These are phyloP conservation scores for Podarcis raffonei DNA, from an alignment of 2,113 vertebrate genomes.

Conservation along the genomic window DNA sequence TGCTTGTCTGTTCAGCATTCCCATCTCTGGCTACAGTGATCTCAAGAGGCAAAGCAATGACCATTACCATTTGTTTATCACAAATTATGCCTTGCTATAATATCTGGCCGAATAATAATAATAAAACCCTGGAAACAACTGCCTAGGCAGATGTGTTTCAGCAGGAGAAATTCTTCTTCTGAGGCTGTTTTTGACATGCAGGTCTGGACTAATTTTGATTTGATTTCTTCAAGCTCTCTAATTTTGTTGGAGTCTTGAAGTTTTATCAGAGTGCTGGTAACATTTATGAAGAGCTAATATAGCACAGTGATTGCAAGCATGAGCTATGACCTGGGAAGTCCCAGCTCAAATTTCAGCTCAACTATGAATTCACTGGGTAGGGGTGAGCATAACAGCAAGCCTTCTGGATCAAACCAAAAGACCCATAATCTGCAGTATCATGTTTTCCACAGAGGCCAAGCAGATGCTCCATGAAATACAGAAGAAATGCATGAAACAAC, in stretches of 20 bases:
- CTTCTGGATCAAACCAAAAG: not conserved
- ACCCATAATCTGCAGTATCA: not conserved
- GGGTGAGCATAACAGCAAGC: not conserved
- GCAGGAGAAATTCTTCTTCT: not conserved
- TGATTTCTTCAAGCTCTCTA: not conserved
- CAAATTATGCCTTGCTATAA: not conserved
- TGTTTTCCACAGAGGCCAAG: not conserved
- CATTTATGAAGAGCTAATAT: not conserved
- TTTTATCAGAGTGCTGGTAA: not conserved
- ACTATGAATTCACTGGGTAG: not conserved
- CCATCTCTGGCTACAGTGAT: not conserved
- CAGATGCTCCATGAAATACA: not conserved
- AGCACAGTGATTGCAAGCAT: not conserved
- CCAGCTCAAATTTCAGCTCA: not conserved
- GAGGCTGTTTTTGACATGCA: not conserved
- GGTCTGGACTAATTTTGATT: not conserved
- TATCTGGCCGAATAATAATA: not conserved
- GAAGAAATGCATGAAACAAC: not conserved
- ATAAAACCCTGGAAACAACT: not conserved
- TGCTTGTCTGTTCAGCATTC: not conserved
- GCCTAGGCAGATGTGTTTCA: not conserved
- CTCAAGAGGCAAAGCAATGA: not conserved
- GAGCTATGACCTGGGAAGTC: not conserved
- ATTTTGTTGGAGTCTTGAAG: not conserved
- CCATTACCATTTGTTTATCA: not conserved